Conservation (phyloP, 1,140 invertebrate species). For the Tetragnatha versicolor region DNA sequence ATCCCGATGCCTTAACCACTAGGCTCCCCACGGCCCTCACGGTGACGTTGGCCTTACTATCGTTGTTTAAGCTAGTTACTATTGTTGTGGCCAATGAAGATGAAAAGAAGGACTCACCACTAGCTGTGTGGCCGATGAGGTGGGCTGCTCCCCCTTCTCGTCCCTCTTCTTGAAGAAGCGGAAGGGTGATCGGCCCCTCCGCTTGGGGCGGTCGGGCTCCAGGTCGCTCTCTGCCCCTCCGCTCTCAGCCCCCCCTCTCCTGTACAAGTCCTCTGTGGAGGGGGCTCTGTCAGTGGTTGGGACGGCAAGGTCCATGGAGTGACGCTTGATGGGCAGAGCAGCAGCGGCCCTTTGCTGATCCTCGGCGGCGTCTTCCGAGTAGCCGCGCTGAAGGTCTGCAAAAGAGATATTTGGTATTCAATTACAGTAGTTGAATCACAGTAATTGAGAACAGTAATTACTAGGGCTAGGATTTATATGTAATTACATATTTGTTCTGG, state of each 20-base stretch:
- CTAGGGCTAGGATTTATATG: too few species aligned
- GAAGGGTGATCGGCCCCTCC: slow-evolving; percentile 86
- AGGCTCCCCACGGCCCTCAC: too few species aligned
- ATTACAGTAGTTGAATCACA: too few species aligned
- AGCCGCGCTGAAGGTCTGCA: slow-evolving; percentile 82
- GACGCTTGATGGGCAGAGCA: slow-evolving; percentile 73
- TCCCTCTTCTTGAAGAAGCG: slow-evolving; percentile 82
- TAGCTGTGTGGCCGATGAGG: too few species aligned
- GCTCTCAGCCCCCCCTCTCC: slow-evolving; percentile 39
- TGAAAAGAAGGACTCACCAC: slow-evolving; percentile 52
- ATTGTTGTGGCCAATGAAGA: too few species aligned
- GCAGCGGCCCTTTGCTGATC: slow-evolving; percentile 67
- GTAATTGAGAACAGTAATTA: too few species aligned
- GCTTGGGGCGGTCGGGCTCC: slow-evolving; percentile 74
- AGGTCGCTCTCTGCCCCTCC: slow-evolving; percentile 69
- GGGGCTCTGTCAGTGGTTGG: slow-evolving; percentile 68
- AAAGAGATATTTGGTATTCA: too few species aligned
- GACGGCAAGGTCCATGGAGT: slow-evolving; percentile 60
- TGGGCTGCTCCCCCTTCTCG: too few species aligned
- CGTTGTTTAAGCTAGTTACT: too few species aligned
- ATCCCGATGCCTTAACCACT: too few species aligned
- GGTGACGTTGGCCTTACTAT: too few species aligned
- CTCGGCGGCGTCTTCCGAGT: slow-evolving; percentile 80
- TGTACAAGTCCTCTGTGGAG: slow-evolving; percentile 71
- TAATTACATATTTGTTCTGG: too few species aligned